Percentiles rank a stretch among this genome's conserved stretches.
Evolutionary conservation across 2,113 vertebrate species (phyloP).

Genomic region (Leptosomus discolor): DNA sequence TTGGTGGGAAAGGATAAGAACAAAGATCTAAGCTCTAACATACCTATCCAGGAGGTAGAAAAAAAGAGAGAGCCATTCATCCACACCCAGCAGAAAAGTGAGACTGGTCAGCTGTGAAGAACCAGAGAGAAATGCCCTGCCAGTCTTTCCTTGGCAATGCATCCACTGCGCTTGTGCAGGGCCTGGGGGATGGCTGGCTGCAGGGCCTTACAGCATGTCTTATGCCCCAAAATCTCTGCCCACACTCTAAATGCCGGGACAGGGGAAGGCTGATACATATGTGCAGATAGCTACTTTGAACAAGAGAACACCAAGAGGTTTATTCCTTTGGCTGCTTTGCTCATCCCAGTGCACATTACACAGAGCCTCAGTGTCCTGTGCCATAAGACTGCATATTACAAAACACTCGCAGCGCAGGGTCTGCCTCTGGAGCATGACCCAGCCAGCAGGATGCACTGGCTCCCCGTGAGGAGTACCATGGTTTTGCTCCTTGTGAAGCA

Average conservation of each 20-base stretch:
- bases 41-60: not conserved
- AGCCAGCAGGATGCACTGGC: not conserved
- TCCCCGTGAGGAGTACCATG: not conserved
- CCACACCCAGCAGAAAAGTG: not conserved
- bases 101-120: not conserved
- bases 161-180: not conserved
- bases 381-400: not conserved
- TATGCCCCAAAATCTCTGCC: not conserved
- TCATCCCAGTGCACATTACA: not conserved
- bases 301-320: not conserved
- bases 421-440: not conserved
- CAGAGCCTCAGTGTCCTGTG: not conserved
- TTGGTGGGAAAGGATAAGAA: not conserved
- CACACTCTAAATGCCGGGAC: not conserved
- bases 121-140: not conserved
- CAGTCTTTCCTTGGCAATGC: not conserved
- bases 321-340: not conserved
- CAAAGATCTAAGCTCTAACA: not conserved
- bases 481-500: not conserved
- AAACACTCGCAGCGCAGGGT: not conserved
- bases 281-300: not conserved
- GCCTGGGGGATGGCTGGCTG: not conserved
- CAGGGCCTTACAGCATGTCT: not conserved
- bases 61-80: not conserved
- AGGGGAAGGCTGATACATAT: rapidly evolving